Evolutionary conservation across 2,797 vertebrate genomes (phyloP), one percentile per base, ranked within the genome.

Genomic region (Alcedo quadribrachys): DNA sequence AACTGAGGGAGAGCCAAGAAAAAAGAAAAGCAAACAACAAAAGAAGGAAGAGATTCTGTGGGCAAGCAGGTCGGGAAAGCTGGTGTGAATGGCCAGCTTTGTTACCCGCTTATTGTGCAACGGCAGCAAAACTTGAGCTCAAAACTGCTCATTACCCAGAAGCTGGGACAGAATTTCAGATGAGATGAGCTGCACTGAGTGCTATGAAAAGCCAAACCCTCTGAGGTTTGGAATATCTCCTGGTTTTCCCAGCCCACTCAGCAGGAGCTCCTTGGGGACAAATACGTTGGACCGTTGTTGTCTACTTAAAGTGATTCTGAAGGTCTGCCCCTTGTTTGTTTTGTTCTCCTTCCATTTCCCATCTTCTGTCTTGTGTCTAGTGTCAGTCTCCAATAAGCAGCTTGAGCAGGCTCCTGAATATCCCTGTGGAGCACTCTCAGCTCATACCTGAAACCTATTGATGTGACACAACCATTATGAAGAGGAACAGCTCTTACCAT

Each of bases 401-500:
- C 15, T 55, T 84, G 16, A 51, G 20, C 21, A 62, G 15, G 30
- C 22, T 40, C 78, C n/a, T 63, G 40, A 28, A 32, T 18, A 85
- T 2, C 42, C 21, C n/a, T 17, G 15, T 33, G 55, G 37, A 48
- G 81, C 4, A 13, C 48, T 54, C 28, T 19, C 60, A 55, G 35
- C 6, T 30, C 14, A 1, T 3, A 30, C 2, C 32, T 43, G 35
- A 32, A 35, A n/a, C 28, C 58, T 33, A 0, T 0, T 9, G 28
- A 20, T 12, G 46, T 33, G 33, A 15, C 60, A 25, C 20, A 46
- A 19, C 25, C 33, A 1, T 22, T 37, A 33, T 35, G 28, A 46
- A 5, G 37, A 84, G 71, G 10, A 80, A 87, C 50, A 30, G 2
- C 28, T 67, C 43, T 97, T 96, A 98, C 98, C 98, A 19, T 99